Evolutionary conservation across 2,113 vertebrate genomes (phyloP).

Genomic region (Turnix velox): DNA sequence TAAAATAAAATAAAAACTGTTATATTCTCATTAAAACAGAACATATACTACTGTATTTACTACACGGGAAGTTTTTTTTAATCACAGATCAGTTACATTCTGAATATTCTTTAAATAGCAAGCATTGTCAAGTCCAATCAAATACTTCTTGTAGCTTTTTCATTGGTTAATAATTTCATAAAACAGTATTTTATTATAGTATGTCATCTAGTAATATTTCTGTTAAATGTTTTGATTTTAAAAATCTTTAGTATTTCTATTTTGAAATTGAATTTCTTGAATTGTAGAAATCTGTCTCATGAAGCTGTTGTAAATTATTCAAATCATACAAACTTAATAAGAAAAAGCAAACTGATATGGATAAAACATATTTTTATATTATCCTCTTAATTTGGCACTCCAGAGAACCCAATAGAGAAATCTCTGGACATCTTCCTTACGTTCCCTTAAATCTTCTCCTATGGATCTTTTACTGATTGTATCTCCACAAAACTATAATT

Average conservation of each 20-base stretch:
- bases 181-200: not conserved
- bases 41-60: not conserved
- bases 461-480: not conserved
- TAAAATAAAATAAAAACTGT: slow-evolving; percentile 44
- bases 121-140: not conserved
- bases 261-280: not conserved
- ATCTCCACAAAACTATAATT: not conserved
- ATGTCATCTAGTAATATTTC: not conserved
- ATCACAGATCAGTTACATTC: not conserved
- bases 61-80: not conserved
- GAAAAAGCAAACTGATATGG: not conserved
- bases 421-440: not conserved
- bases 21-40: not conserved
- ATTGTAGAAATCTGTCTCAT: not conserved
- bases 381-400: not conserved
- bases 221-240: not conserved
- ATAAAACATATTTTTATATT: not conserved
- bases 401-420: not conserved
- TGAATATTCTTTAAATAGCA: not conserved
- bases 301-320: not conserved
- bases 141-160: not conserved
- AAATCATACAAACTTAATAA: not conserved
- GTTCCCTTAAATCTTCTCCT: not conserved
- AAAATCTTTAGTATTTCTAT: not conserved
- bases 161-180: not conserved